Base-by-base conservation (phyloP, 2,113 vertebrate species). In the Rhizomys pruinosus region DNA sequence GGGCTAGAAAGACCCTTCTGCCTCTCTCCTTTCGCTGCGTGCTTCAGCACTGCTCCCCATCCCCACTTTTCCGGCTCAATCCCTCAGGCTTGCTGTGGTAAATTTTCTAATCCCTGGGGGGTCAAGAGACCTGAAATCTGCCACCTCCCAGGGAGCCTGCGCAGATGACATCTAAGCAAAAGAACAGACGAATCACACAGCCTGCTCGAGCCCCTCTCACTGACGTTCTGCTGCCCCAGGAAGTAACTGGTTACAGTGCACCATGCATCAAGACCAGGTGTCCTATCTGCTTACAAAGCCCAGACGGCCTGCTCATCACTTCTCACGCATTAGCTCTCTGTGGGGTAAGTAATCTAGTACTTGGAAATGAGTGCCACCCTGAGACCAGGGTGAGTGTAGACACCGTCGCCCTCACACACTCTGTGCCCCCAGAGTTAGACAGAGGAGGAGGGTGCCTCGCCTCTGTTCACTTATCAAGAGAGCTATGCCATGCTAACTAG, bases 201-300 rank as follows among this genome's bases (percentile, higher is more conserved):
- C 32, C 7, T 0, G 1, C 64, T 66, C 2, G 17, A 27, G 20
- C 1, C 10, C 27, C 6, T 32, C 17, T 4, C 1, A 2, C 5
- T 32, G 55, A 7, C 52, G 0, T 39, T 3, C 13, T 2, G 22
- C 55, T 23, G 2, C 34, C 3, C 0, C 6, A 34, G 61, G 66
- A 22, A 3, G 19, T 17, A 4, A 29, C 22, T 55, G 1, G 16
- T 3, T 8, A 12, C 3, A 57, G 17, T 39, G n/a, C 1, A 3
- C 29, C 10, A 4, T n/a, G 9, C 13, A 37, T 16, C 44, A 11
- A 4, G 7, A 34, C 1, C 2, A 0, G 0, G 1, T 20, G 27
- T 2, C 1, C 2, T 23, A 39, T 22, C 47, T 44, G 27, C 63
- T 42, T 27, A 32, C 15, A 20, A 64, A 15, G 25, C 3, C 4